A percentile compares a stretch with the other conserved stretches of the same genome.
Evolutionary conservation across 2,888 invertebrate genomes (phyloP).

Genomic region (Podotricha telesiphe): DNA sequence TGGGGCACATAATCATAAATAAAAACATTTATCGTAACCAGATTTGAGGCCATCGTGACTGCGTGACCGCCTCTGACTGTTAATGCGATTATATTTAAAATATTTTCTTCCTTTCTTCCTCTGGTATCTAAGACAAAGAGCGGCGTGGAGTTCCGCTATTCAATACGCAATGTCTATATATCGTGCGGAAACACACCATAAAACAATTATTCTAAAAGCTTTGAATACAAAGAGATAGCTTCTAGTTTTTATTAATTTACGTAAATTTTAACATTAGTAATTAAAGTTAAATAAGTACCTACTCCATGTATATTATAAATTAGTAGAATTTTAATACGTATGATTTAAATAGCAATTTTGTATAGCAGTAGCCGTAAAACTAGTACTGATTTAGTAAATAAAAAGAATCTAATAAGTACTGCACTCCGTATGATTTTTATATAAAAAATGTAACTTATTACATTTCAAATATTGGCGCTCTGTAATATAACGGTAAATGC

Average conservation of each 20-base stretch:
- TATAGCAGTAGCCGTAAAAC: background rate
- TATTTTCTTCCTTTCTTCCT: no score
- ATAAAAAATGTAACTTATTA: conserved; percentile 4
- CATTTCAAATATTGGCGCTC: conserved; percentile 62
- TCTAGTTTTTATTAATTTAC: background rate
- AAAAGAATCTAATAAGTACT: background rate
- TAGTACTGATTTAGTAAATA: background rate
- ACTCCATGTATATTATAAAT: background rate
- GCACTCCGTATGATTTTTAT: background rate
- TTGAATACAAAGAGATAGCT: no score
- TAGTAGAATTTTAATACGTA: background rate
- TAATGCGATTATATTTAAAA: no score
- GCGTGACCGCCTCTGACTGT: no score
- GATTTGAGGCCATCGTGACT: no score
- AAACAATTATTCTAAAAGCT: no score
- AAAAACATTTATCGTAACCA: no score
- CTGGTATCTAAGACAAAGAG: no score
- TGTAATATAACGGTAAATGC: conserved; percentile 67
- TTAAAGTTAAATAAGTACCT: background rate
- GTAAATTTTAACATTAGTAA: background rate
- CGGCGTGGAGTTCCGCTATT: no score
- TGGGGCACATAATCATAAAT: no score
- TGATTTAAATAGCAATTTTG: background rate
- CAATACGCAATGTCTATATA: no score
- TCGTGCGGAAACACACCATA: no score